Percentiles rank a stretch among this genome's conserved stretches.
These are phyloP conservation scores for Galleria mellonella DNA, from an alignment of 1,140 invertebrate species.

Conservation along the genomic window DNA sequence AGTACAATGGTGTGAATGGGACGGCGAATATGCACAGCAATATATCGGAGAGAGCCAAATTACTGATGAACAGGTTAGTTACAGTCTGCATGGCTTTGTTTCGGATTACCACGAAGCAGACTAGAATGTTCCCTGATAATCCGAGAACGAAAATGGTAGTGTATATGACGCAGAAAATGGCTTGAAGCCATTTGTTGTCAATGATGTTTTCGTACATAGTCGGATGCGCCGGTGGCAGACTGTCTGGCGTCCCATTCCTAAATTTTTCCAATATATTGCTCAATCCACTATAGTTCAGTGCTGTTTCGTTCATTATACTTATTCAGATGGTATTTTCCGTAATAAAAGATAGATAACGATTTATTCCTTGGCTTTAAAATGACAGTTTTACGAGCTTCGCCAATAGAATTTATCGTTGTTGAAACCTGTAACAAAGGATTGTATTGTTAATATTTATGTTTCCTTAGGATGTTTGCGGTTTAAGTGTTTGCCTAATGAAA, in stretches of 20 bases:
- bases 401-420: slow-evolving; percentile 34
- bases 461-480: neutral
- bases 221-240: slow-evolving; percentile 16
- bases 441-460: slow-evolving; percentile 10
- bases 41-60: slow-evolving; percentile 96
- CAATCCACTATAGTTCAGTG: slow-evolving; percentile 29
- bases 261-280: slow-evolving; percentile 33
- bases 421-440: slow-evolving; percentile 56
- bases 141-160: slow-evolving; percentile 91
- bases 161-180: slow-evolving; percentile 91
- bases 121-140: slow-evolving; percentile 93
- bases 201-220: slow-evolving; percentile 75
- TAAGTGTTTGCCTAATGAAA: neutral
- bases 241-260: slow-evolving; percentile 26
- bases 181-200: slow-evolving; percentile 81
- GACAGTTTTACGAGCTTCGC: slow-evolving; percentile 48
- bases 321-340: slow-evolving; percentile 18
- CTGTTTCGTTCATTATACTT: slow-evolving; percentile 43
- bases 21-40: slow-evolving; percentile 94
- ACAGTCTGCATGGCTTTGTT: slow-evolving; percentile 99
- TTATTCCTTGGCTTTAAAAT: slow-evolving; percentile 33
- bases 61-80: slow-evolving; percentile 98
- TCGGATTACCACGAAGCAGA: slow-evolving; percentile 93
- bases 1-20: slow-evolving; percentile 95
- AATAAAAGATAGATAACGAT: slow-evolving; percentile 28